Base-by-base conservation (phyloP, 2,113 vertebrate genomes). In the Callospermophilus lateralis region DNA sequence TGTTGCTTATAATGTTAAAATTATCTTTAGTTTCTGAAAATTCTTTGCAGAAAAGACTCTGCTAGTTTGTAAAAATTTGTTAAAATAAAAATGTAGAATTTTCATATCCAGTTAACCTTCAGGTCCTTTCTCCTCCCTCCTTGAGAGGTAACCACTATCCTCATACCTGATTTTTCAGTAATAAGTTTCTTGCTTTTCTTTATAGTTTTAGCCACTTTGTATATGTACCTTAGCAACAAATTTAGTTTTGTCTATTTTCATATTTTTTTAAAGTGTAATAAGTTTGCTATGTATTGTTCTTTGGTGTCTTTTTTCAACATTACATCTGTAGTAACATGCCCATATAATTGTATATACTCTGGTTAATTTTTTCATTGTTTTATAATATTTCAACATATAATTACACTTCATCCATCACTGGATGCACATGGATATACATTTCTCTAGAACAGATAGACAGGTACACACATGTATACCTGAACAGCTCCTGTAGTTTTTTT, bases 51-150 rank as follows among this genome's bases (percentile, higher is more conserved):
- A 67, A 48, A 76, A 79, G 30, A 78, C 10, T 83, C 34, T 72
- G 61, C 39, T 74, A 34, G 79, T 73, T 61, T 89, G 37, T 76
- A n/a, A 90, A 19, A 61, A 11, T 53, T 74, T 80, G 8, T 84
- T 76, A 92, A 94, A 72, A 61, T 89, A 63, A 84, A 84, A 70
- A 94, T 11, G 45, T 7, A 55, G 30, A 95, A 58, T 58, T 37
- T 85, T 10, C 63, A 89, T 89, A 72, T 81, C 67, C 74, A 81
- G 26, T 45, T 77, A 76, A 79, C 42, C n/a, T 42, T 8, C 10
- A 58, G 34, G 51, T 28, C 48, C 4, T 20, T 94, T 48, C 42
- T 77, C 55, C 74, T 68, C 28, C 32, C 48, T 90, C 63, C 12
- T 6, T 58, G 10, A 34, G 13, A 81, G 24, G 51, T 24, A 95